These are phyloP conservation scores for Scaptomyza caliginosa DNA, from an alignment of 2,888 invertebrate species.

Conservation along the genomic window DNA sequence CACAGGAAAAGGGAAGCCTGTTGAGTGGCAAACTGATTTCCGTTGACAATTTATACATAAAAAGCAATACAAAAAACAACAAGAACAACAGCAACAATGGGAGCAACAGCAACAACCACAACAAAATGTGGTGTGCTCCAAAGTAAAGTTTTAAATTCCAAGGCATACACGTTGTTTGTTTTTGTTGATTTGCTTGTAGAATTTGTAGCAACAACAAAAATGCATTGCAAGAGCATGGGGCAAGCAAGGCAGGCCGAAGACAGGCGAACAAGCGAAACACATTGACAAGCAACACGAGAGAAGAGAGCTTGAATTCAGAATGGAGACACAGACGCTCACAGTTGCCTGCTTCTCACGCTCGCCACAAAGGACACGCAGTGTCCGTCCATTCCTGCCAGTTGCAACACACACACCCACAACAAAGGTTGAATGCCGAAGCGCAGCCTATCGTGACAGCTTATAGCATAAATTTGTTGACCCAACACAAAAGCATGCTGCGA, in stretches of 20 bases:
- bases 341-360: slow-evolving; percentile 67
- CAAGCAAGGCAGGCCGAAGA: slow-evolving; percentile 20
- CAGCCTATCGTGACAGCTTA: slow-evolving; percentile 68
- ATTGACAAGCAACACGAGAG: slow-evolving; percentile 64
- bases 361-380: slow-evolving; percentile 64
- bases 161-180: slow-evolving; percentile 73
- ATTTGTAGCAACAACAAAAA: slow-evolving; percentile 77
- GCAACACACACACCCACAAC: slow-evolving; percentile 54
- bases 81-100: slow-evolving; percentile 15
- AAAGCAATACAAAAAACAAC: slow-evolving; percentile 36
- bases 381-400: slow-evolving; percentile 8
- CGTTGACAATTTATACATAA: slow-evolving; percentile 78
- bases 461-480: slow-evolving; percentile 56
- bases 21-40: slow-evolving; percentile 82
- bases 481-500: slow-evolving; percentile 7
- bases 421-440: slow-evolving; percentile 48
- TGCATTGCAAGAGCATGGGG: slow-evolving; percentile 65
- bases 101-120: slow-evolving; percentile 37
- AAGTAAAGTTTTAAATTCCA: slow-evolving; percentile 75
- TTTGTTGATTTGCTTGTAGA: slow-evolving; percentile 72
- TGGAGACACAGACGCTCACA: slow-evolving; percentile 16
- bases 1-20: slow-evolving; percentile 82
- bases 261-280: slow-evolving; percentile 49
- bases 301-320: slow-evolving; percentile 23
- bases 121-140: slow-evolving; percentile 26